These are phyloP conservation scores for Cosmopolites sordidus DNA, from an alignment of 2,888 invertebrate genomes.

Conservation along the genomic window DNA sequence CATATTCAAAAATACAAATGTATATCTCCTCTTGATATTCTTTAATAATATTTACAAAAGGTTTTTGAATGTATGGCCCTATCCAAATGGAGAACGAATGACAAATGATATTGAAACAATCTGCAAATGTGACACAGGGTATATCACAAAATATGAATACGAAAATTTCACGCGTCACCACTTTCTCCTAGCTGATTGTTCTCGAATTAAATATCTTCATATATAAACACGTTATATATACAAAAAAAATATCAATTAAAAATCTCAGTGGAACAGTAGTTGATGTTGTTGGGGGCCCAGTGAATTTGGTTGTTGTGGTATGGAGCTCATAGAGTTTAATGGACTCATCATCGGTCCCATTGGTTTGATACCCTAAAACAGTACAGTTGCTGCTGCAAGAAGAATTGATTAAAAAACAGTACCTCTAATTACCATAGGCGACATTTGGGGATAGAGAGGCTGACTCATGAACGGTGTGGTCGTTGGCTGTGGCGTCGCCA, in stretches of 20 bases:
- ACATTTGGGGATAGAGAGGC: slow-evolving; percentile 42
- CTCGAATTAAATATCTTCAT: not conserved
- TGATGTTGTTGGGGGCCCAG: slow-evolving; percentile 40
- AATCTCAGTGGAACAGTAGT: slow-evolving; percentile 42
- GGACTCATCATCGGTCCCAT: slow-evolving; percentile 40
- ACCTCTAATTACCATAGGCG: slow-evolving; percentile 40
- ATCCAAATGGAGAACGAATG: too few relatives aligned
- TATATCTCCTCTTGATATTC: too few relatives aligned
- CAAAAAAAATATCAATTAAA: not conserved
- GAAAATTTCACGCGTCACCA: not conserved
- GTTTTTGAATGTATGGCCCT: too few relatives aligned
- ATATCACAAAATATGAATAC: not conserved
- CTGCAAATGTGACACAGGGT: too few relatives aligned
- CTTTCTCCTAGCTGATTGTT: not conserved
- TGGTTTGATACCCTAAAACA: slow-evolving; percentile 43
- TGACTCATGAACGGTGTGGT: slow-evolving; percentile 7
- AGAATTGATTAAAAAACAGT: slow-evolving; percentile 9
- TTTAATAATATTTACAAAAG: too few relatives aligned
- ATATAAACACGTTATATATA: not conserved
- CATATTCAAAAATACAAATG: too few relatives aligned
- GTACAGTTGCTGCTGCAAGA: slow-evolving; percentile 22
- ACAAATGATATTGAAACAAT: too few relatives aligned
- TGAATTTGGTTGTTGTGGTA: slow-evolving; percentile 39
- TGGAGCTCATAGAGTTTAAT: slow-evolving; percentile 37
- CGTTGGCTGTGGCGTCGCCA: slow-evolving; percentile 28